These are phyloP conservation scores for Ardeotis arabs DNA, from an alignment of 2,113 vertebrate species.

Conservation along the genomic window DNA sequence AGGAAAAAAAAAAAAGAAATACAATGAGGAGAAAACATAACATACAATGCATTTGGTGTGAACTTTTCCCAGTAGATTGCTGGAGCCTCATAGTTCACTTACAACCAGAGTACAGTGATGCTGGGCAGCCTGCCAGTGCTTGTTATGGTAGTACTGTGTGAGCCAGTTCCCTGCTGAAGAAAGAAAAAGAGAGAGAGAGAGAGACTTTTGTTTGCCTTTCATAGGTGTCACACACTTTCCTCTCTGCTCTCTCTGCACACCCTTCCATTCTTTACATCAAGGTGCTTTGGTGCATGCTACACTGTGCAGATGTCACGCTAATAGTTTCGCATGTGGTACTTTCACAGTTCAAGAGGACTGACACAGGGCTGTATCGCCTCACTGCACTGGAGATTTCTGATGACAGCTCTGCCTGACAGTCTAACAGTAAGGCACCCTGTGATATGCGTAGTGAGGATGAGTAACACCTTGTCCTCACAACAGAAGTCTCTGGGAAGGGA, in stretches of 20 bases:
- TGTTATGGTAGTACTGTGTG: conserved; percentile 43
- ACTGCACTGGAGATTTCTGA: neutral
- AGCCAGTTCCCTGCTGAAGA: conserved; percentile 14
- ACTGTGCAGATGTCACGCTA: neutral
- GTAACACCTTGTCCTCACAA: conserved; percentile 43
- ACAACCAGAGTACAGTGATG: neutral
- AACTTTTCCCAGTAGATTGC: conserved; percentile 52
- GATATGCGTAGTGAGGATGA: neutral
- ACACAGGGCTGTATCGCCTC: neutral
- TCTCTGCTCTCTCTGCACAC: neutral
- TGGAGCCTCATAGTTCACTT: conserved; percentile 10
- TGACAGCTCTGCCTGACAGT: conserved; percentile 49
- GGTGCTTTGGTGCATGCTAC: neutral
- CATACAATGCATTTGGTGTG: neutral
- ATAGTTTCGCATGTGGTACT: neutral
- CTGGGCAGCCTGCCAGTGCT: conserved; percentile 5
- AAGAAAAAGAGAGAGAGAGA: neutral
- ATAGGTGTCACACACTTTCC: neutral
- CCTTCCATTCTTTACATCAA: neutral
- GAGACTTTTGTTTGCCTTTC: neutral
- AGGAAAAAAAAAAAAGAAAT: neutral
- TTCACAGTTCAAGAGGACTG: conserved; percentile 31
- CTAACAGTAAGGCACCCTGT: neutral
- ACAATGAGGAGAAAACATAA: neutral
- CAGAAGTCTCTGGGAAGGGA: conserved; percentile 7